Evolutionary conservation across 2,113 vertebrate species (phyloP), one percentile per base, ranked within the genome.

Genomic region (Thalassarche chlororhynchos): DNA sequence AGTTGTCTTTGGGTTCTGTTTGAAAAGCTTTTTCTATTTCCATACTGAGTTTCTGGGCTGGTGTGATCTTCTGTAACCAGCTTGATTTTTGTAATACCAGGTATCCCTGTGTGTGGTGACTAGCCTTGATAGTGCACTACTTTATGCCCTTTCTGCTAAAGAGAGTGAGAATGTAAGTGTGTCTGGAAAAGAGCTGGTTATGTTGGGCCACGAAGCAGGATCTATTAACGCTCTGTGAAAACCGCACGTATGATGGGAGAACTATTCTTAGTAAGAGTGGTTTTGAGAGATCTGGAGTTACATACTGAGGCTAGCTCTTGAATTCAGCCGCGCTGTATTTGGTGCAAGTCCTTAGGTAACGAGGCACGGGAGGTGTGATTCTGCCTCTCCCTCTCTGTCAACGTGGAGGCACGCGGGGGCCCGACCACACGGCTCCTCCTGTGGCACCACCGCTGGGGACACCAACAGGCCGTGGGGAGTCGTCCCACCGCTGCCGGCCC

Each of bases 381-480:
- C 61, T 66, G 71, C 49, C 42, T 90, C 18, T 49, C 42, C 29
- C 31, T 16, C 21, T 34, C 42, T 19, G 10, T 10, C 28, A 19
- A 1, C 1, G 20, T 29, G 66, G 69, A 38, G 92, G 68, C 31
- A 46, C 2, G 40, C 0, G 5, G 51, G 24, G 55, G 14, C 17
- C 25, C 0, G 3, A 55, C 32, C 0, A 0, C 21, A 13, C 0
- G 0, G 46, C 24, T 68, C 13, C 6, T 31, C 31, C 21, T 0
- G 1, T 25, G 69, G 25, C 51, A 32, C 60, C 32, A 6, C 52
- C 2, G 7, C 49, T 3, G 8, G 66, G 79, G 52, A 40, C 42
- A 54, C 6, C 36, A 9, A 8, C 11, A 5, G 49, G 24, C 75
- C 42, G 36, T 0, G 14, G 3, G 17, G 57, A 78, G 28, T 14